phyloP scores from a whole-genome alignment of 2,797 vertebrate genomes.

The Pempheris klunzingeri region DNA sequence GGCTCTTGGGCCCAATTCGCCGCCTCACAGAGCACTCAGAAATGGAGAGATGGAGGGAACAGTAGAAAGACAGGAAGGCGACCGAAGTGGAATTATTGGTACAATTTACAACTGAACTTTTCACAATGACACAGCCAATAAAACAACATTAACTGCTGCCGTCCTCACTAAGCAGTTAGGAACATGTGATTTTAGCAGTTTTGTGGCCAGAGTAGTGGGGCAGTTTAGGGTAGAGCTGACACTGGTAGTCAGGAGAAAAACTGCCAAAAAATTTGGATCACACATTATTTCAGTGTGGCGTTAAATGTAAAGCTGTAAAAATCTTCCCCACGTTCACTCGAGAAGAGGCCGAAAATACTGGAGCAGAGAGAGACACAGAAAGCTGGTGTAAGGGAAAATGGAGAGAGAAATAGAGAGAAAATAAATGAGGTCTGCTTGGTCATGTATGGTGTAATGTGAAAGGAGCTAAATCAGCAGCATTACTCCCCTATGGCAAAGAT shows the following conservation, averaged over 20 bases:
- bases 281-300: constrained; percentile 41
- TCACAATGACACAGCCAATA: constrained; percentile 51
- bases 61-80: constrained; percentile 3
- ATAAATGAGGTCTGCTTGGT: constrained; percentile 77
- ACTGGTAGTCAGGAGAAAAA: constrained; percentile 39
- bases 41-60: constrained; percentile 11
- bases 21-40: constrained; percentile 44
- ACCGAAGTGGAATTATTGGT: constrained; percentile 17
- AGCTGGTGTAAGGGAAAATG: constrained; percentile 5
- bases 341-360: constrained; percentile 9
- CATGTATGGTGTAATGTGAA: constrained; percentile 75
- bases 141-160: constrained; percentile 52
- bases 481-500: constrained; percentile 55
- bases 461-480: constrained; percentile 78
- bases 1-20: constrained; percentile 59
- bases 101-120: constrained; percentile 47
- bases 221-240: constrained; percentile 37
- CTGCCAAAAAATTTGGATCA: constrained; percentile 46
- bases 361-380: background rate
- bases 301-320: constrained; percentile 64
- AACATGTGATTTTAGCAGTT: constrained; percentile 48
- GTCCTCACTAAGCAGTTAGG: constrained; percentile 37
- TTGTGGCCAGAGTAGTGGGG: constrained; percentile 24
- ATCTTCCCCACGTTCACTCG: constrained; percentile 1
- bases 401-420: constrained; percentile 20